Conservation (phyloP, 2,113 vertebrate species). For the Oryctolagus cuniculus region mOryCun1.1 NC_091435.1:146512001-146512500, state of each 20-base stretch:
- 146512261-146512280: slow-evolving; percentile 14
- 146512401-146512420: slow-evolving; percentile 32
- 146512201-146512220: slow-evolving; percentile 39
- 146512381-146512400: not conserved
- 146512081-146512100: not conserved
- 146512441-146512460: not conserved
- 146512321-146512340: not conserved
- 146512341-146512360: not conserved
- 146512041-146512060: not conserved
- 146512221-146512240: slow-evolving; percentile 20
- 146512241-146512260: not conserved
- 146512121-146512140: not conserved
- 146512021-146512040: not conserved
- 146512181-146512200: not conserved
- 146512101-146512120: accelerated
- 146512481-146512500: slow-evolving; percentile 21
- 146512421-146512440: not conserved
- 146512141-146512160: slow-evolving; percentile 4
- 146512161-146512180: not conserved
- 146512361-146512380: not conserved
- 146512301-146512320: slow-evolving; percentile 50
- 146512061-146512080: not conserved
- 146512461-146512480: not conserved
- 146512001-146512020: slow-evolving; percentile 25
- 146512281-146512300: slow-evolving; percentile 24